These are phyloP conservation scores for Sisyra terminalis DNA, from an alignment of 2,888 invertebrate genomes.

Conservation along the genomic window DNA sequence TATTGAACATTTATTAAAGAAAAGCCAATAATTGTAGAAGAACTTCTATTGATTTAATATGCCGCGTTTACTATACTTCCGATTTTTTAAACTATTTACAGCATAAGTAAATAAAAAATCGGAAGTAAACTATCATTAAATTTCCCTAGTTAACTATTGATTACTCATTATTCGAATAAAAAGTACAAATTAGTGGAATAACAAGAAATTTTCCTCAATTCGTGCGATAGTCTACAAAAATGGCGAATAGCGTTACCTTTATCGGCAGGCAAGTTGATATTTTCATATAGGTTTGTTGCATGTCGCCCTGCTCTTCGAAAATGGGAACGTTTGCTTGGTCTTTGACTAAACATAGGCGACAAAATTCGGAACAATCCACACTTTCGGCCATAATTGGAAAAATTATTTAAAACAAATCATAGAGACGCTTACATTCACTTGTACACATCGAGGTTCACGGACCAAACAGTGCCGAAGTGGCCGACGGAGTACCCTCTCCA, in stretches of 20 bases:
- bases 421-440: not conserved
- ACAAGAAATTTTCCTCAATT: not conserved
- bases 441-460: too few relatives aligned
- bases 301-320: slow-evolving; percentile 49
- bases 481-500: too few relatives aligned
- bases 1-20: too few relatives aligned
- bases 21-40: too few relatives aligned
- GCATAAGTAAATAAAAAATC: too few relatives aligned
- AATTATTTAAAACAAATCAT: slow-evolving; percentile 1
- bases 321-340: slow-evolving; percentile 45
- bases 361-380: slow-evolving; percentile 24
- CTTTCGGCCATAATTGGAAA: slow-evolving; percentile 20
- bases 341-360: slow-evolving; percentile 28
- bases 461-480: too few relatives aligned
- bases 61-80: too few relatives aligned
- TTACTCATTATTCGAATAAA: too few relatives aligned
- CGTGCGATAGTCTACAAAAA: not conserved
- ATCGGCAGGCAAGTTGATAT: slow-evolving; percentile 56
- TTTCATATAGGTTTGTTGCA: slow-evolving; percentile 42
- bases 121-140: too few relatives aligned
- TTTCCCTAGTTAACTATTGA: too few relatives aligned
- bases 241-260: slow-evolving; percentile 36
- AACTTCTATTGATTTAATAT: too few relatives aligned
- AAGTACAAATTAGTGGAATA: not conserved
- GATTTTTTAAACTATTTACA: too few relatives aligned